Evolutionary conservation across 2,888 invertebrate species (phyloP), one percentile per base, ranked within the genome.

Genomic region (Volucella zonaria): DNA sequence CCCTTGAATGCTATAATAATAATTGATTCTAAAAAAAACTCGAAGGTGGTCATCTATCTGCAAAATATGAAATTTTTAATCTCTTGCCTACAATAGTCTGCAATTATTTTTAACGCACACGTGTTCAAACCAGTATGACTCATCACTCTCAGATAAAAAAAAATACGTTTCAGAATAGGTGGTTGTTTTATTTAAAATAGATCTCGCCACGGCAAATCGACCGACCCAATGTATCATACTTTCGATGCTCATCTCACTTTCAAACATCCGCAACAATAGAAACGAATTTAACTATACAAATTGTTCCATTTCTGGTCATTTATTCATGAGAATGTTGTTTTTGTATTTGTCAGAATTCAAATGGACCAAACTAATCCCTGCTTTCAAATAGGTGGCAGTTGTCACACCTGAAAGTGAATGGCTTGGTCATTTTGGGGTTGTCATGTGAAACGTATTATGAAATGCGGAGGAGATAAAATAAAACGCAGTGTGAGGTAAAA

Each of bases 241-340:
- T 43, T 4, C 8, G 68, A 18, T 68, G 52, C 70, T 54, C 80
- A 45, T 74, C 31, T 74, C 68, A 15, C 8, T 64, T 67, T 3
- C 61, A 51, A 40, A 71, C 51, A 45, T 31, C n/a, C 23, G 40
- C 10, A 74, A 83, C 75, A 80, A 83, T 61, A 51, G 66, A 76
- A 83, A 80, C 68, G 62, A 83, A 83, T 83, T 83, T 83, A 80
- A 83, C 75, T 71, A 71, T 42, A 49, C 59, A 80, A 80, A 83
- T 70, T 80, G 75, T 68, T 76, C 70, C 66, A 71, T 75, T 67
- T 42, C 42, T 70, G 66, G 47, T 47, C 64, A 76, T 12, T 54
- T 43, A 76, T 80, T 64, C 59, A 64, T 23, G 12, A 9, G 64
- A 61, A 11, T 70, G 79, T 78, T 76, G 11, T 80, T 80, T 56